These are phyloP conservation scores for Mormyrops attenuatus DNA, from an alignment of 2,797 vertebrate species.

Conservation along the genomic window DNA sequence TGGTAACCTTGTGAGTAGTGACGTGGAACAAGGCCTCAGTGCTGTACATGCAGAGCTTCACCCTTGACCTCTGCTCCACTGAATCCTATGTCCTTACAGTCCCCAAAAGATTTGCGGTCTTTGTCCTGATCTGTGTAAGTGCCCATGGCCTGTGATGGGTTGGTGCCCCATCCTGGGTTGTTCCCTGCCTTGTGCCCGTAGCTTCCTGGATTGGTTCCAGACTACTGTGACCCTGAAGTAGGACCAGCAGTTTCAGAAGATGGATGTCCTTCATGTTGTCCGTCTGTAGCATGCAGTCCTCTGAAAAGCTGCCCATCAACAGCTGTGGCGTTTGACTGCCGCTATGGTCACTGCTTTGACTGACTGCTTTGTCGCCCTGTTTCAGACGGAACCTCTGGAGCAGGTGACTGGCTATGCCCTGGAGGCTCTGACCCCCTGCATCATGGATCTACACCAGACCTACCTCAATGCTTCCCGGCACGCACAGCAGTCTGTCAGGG, in stretches of 20 bases:
- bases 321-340: not conserved
- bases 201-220: not conserved
- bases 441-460: constrained; percentile 78
- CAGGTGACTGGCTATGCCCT: constrained; percentile 76
- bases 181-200: not conserved
- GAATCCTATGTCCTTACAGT: not conserved
- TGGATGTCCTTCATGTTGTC: not conserved
- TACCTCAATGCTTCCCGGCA: constrained; percentile 80
- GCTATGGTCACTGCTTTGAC: not conserved
- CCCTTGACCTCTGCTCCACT: not conserved
- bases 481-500: constrained; percentile 87
- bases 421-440: constrained; percentile 79
- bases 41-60: not conserved
- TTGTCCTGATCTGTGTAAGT: not conserved
- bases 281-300: not conserved
- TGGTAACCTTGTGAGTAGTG: not conserved
- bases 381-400: constrained; percentile 69
- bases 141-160: not conserved
- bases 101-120: not conserved
- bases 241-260: not conserved
- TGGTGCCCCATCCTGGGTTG: not conserved
- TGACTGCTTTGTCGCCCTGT: not conserved
- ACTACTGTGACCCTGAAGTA: not conserved
- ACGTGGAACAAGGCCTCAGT: not conserved
- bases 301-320: too few relatives aligned